Conservation (phyloP, 2,797 vertebrate genomes). For the Melopsittacus undulatus region DNA sequence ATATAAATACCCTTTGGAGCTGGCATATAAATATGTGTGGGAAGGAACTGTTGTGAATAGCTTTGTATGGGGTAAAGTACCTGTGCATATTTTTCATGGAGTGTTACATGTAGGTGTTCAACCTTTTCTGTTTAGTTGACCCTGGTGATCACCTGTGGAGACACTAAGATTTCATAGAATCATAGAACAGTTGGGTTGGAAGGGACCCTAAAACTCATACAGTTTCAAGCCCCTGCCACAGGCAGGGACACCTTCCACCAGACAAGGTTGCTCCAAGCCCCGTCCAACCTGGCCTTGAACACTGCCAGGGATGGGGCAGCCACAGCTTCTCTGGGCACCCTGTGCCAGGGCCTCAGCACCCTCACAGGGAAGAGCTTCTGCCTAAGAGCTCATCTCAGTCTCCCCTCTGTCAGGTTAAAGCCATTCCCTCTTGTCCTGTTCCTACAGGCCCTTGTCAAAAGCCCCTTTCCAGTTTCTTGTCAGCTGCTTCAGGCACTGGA, state of each 20-base stretch:
- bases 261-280: background rate
- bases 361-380: background rate
- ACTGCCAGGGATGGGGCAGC: background rate
- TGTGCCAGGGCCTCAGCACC: background rate
- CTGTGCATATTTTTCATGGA: background rate
- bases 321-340: background rate
- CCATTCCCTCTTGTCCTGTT: background rate
- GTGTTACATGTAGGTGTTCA: background rate
- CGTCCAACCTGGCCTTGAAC: background rate
- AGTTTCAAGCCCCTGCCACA: background rate
- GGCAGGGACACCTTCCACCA: background rate
- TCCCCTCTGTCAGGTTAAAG: background rate
- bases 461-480: background rate
- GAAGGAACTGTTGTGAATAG: background rate
- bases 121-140: background rate
- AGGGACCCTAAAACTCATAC: background rate
- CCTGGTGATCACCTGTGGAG: background rate
- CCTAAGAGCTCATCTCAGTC: background rate
- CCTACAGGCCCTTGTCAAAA: background rate
- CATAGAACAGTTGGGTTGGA: background rate
- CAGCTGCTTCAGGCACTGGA: background rate
- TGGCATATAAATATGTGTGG: background rate
- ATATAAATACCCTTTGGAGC: background rate
- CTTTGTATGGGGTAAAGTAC: background rate
- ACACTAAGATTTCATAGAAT: background rate